Base-by-base conservation (phyloP, 2,797 vertebrate genomes). In the Apogon talboti region DNA sequence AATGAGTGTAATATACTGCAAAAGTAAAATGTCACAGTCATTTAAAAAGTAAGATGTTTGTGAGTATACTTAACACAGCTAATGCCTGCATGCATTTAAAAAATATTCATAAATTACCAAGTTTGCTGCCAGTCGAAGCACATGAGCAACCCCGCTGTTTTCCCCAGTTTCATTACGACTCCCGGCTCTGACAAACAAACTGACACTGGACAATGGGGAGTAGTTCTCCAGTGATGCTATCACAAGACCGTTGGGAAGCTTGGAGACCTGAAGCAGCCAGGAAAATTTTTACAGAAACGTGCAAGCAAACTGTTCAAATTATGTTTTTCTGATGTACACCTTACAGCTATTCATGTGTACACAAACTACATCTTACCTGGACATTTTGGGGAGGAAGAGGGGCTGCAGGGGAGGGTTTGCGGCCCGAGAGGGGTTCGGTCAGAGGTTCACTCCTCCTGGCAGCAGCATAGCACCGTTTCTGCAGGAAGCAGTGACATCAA, bases 161-260 rank as follows among this genome's bases (percentile, higher is more conserved):
- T 75, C 87, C 14, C 47, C 3, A 0, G 88, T 93, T 89, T 99
- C 97, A 52, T 95, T 93, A 65, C 97, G 95, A 82, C 96, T 97
- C 71, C 97, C 96, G 0, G 95, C 92, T 92, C 94, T 98, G 81
- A 98, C 89, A 88, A 98, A 98, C 71, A 99, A 92, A 8, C 95
- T 94, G 14, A 99, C 93, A 78, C 92, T 96, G 64, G 96, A 94
- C 62, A 89, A 12, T 0, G 97, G 97, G 46, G 95, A 95, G 74
- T 95, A 94, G 80, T 95, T 98, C 85, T 99, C 97, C 90, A 97
- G 60, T 10, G 97, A 97, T 0, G 96, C 96, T 40, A 98, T 89
- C 68, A 97, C 87, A 77, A 98, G 91, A 13, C 97, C 97, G 63
- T 93, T 98, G 37, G 95, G 94, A 57, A 98, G 92, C 72, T 95